These are phyloP conservation scores for Lepidothrix coronata DNA, from an alignment of 2,113 vertebrate genomes.

Conservation along the genomic window DNA sequence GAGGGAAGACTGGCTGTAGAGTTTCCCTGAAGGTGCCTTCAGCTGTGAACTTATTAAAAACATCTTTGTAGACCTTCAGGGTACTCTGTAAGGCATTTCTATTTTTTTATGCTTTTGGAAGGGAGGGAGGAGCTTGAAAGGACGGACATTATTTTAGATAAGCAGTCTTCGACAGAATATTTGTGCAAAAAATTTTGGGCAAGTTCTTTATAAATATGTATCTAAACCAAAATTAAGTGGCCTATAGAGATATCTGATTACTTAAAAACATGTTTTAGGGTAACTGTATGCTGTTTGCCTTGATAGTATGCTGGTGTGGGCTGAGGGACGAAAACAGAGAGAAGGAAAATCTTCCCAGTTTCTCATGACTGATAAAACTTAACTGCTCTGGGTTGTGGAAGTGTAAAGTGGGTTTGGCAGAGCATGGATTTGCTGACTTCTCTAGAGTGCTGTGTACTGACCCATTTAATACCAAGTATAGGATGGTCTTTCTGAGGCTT, in stretches of 20 bases:
- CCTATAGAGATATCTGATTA: neutral
- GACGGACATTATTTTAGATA: neutral
- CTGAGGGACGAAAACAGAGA: neutral
- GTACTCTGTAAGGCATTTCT: conserved; percentile 25
- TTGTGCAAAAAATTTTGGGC: neutral
- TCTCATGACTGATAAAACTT: neutral
- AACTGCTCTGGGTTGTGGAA: neutral
- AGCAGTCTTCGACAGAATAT: neutral
- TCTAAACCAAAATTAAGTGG: neutral
- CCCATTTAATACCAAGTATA: neutral
- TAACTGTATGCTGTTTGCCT: neutral
- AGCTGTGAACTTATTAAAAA: conserved; percentile 40
- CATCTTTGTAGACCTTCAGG: conserved; percentile 13
- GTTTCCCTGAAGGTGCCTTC: neutral
- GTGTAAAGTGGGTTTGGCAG: neutral
- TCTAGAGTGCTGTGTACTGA: neutral
- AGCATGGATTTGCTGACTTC: neutral
- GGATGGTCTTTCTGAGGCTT: neutral
- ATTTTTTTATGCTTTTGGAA: neutral
- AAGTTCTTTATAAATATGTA: neutral
- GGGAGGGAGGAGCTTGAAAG: neutral
- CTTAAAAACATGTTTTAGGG: neutral
- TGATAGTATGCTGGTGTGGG: neutral
- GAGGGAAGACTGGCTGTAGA: neutral
- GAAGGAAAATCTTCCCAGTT: neutral